Evolutionary conservation across 2,888 invertebrate genomes (phyloP), one percentile per base, ranked within the genome.

Genomic region (Tachystola acroxantha): DNA sequence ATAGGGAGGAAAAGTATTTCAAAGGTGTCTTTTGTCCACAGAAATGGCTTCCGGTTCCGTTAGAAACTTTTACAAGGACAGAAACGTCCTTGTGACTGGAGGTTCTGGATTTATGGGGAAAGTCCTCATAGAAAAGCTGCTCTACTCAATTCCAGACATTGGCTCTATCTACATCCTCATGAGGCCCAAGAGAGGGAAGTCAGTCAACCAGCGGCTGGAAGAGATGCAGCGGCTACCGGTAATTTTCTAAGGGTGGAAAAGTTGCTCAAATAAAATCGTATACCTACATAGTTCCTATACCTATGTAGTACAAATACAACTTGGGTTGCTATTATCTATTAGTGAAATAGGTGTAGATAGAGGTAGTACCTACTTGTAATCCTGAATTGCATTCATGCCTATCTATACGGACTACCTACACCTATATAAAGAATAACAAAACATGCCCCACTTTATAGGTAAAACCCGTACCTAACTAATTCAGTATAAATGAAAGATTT

Each of bases 81-180:
- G 87, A 51, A 88, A 71, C 30, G 56, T 91, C 33, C 85, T 91
- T 22, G 78, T 91, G 10, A 91, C 91, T 1, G 91, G 91, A 0
- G 90, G 89, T 0, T 88, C 90, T 0, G 91, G 91, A 0, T 90
- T 91, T 46, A 91, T 91, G 91, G 91, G 91, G 10, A 89, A 88
- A 56, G 88, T 88, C 6, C 73, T 92, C 10, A 57, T 92, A 24
- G 92, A 92, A 63, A 92, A 92, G 55, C 63, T 92, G 2, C 78
- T 92, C 2, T 91, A 89, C 57, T 75, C 88, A 2, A 81, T 91
- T 38, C 89, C 89, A 2, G 90, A 89, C 1, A 61, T 92, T 11
- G 88, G 89, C 22, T 86, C 85, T 46, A 74, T 92, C 28, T 91
- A 90, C 55, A 69, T 92, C 28, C 69, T 92, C 28, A 82, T 91